These are phyloP conservation scores for Steinernema carpocapsae DNA, from an alignment of 2,888 invertebrate species.

Conservation along the genomic window DNA sequence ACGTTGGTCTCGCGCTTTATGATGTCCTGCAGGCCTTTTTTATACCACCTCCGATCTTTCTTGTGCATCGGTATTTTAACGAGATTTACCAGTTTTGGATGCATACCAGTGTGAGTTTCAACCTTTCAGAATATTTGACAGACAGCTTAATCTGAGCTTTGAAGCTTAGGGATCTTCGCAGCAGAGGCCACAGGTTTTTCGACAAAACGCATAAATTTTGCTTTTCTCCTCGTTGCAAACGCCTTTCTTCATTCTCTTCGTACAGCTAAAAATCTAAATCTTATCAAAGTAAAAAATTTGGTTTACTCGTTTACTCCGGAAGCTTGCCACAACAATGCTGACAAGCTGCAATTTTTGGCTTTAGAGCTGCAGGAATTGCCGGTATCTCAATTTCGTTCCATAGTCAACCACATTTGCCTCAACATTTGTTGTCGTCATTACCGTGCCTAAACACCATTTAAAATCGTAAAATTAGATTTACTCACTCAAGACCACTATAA, in stretches of 20 bases:
- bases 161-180: neutral
- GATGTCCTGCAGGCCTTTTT: slow-evolving; percentile 70
- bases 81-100: slow-evolving; percentile 91
- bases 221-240: neutral
- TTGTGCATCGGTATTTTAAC: slow-evolving; percentile 87
- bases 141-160: slow-evolving; percentile 21
- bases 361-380: too few relatives aligned
- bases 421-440: too few relatives aligned
- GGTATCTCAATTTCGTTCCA: too few relatives aligned
- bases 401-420: too few relatives aligned
- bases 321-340: too few relatives aligned
- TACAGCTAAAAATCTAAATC: too few relatives aligned
- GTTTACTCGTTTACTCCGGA: too few relatives aligned
- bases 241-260: neutral
- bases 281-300: too few relatives aligned
- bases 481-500: too few relatives aligned
- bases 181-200: neutral
- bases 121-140: slow-evolving; percentile 30
- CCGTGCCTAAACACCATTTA: too few relatives aligned
- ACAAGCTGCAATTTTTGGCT: too few relatives aligned
- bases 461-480: too few relatives aligned
- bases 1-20: slow-evolving; percentile 74
- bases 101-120: slow-evolving; percentile 78
- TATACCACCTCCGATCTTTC: slow-evolving; percentile 78
- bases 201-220: neutral